Conservation (phyloP, 2,113 vertebrate species). For the Ivindomyrus marchei region DNA sequence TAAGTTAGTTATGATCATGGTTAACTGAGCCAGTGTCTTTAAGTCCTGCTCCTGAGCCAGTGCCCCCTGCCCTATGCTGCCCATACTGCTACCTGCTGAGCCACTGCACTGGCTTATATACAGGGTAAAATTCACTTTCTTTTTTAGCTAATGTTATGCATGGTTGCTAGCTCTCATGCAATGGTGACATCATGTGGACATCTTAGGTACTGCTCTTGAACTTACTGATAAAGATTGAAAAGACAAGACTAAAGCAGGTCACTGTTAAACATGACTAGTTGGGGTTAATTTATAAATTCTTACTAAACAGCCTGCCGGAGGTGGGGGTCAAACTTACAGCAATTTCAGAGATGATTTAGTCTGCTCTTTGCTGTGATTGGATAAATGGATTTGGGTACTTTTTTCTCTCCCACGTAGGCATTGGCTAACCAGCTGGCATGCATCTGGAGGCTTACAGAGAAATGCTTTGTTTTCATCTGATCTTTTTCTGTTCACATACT, state of each 20-base stretch:
- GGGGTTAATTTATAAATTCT: background rate
- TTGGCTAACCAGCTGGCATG: background rate
- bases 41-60: background rate
- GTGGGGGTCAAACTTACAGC: background rate
- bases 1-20: background rate
- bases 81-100: background rate
- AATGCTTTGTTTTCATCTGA: background rate
- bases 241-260: background rate
- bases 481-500: background rate
- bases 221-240: background rate
- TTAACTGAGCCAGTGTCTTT: background rate
- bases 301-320: background rate
- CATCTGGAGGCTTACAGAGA: background rate
- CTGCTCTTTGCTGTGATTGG: background rate
- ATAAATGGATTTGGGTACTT: background rate
- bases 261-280: background rate
- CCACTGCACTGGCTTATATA: background rate
- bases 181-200: constrained; percentile 18
- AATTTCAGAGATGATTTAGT: background rate
- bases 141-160: background rate
- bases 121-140: background rate
- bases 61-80: background rate
- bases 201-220: background rate
- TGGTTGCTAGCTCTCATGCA: background rate
- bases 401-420: background rate